Percentiles rank a stretch among this genome's conserved stretches.
Conservation (phyloP, 53 echinoderm and acorn worm genomes). For the Arbacia lixula region DNA sequence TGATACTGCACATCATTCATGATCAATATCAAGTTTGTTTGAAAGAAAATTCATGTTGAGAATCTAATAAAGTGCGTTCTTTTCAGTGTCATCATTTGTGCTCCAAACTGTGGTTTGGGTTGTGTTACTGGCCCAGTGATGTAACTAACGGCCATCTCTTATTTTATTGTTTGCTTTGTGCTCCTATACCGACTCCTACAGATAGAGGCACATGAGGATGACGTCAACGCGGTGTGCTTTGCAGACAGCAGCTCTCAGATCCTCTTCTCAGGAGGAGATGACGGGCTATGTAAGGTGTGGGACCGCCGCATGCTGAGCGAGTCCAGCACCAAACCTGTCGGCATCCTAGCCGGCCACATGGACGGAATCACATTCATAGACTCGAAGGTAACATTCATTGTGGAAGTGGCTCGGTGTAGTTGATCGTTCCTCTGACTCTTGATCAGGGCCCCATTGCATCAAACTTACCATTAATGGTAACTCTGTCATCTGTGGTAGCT, state of each 20-base stretch:
- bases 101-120: too few species aligned
- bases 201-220: conserved; percentile 97
- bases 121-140: too few species aligned
- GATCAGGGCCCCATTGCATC: too few species aligned
- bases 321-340: conserved; percentile 69
- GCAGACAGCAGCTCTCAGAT: conserved; percentile 92
- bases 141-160: too few species aligned
- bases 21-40: too few species aligned
- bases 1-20: too few species aligned
- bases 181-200: conserved; percentile 47
- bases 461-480: too few species aligned
- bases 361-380: conserved; percentile 96
- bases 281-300: conserved; percentile 97
- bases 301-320: conserved; percentile 90
- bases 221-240: conserved; percentile 92
- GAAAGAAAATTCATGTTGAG: not conserved
- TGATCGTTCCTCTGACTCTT: too few species aligned
- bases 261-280: conserved; percentile 93
- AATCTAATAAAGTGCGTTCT: not conserved
- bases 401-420: too few species aligned
- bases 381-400: conserved; percentile 92
- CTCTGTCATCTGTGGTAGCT: too few species aligned
- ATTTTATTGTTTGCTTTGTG: too few species aligned
- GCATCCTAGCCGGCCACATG: conserved; percentile 89
- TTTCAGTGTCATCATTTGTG: too few species aligned